Evolutionary conservation across 2,888 invertebrate species (phyloP).

Genomic region (Morpho helenor): DNA sequence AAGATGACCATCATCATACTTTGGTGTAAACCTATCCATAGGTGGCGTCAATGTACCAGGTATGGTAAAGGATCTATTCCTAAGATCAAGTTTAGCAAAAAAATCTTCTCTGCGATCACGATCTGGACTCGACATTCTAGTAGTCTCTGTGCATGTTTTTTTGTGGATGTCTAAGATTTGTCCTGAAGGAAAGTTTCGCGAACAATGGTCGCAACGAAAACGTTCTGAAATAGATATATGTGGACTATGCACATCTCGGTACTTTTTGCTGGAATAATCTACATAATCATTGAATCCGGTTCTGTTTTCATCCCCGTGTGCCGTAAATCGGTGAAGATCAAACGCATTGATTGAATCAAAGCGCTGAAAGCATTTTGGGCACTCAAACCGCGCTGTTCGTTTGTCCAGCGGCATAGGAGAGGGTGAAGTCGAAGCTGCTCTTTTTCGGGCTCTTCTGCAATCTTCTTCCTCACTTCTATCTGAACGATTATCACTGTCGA

Average conservation of each 20-base stretch:
- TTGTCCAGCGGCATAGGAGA: constrained; percentile 61
- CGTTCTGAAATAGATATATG: constrained; percentile 80
- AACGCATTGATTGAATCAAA: constrained; percentile 87
- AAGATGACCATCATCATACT: constrained; percentile 59
- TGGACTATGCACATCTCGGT: constrained; percentile 85
- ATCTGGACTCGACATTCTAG: constrained; percentile 70
- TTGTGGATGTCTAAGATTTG: constrained; percentile 84
- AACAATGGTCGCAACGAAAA: constrained; percentile 85
- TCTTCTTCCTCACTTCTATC: constrained; percentile 76
- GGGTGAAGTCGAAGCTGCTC: constrained; percentile 63
- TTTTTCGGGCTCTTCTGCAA: constrained; percentile 52
- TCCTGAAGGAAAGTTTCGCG: constrained; percentile 84
- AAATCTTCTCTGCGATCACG: constrained; percentile 86
- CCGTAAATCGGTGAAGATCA: constrained; percentile 83
- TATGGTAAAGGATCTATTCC: constrained; percentile 82
- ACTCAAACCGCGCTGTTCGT: constrained; percentile 76
- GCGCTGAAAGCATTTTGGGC: constrained; percentile 84
- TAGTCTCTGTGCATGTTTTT: constrained; percentile 59
- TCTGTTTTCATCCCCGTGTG: constrained; percentile 79
- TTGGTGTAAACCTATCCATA: constrained; percentile 63
- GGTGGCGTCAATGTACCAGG: constrained; percentile 68
- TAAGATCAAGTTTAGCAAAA: constrained; percentile 88
- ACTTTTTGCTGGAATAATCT: constrained; percentile 90
- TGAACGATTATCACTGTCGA: constrained; percentile 78
- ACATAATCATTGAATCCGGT: constrained; percentile 86